A percentile compares a stretch with the other conserved stretches of the same genome.
Evolutionary conservation across 1,140 invertebrate genomes (phyloP).

Genomic region (Trichonephila inaurata): DNA sequence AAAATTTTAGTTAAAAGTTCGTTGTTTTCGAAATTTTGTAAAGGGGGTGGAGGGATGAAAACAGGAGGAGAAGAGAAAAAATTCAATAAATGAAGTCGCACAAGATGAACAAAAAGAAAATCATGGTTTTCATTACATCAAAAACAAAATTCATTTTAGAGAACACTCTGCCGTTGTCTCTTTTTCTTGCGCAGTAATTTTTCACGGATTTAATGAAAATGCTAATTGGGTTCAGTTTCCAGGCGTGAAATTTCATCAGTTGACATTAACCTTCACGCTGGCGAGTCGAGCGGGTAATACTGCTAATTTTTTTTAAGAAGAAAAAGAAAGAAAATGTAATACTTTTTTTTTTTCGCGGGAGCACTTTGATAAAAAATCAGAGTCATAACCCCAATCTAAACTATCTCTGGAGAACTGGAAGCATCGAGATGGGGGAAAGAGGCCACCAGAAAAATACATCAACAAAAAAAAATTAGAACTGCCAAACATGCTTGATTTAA

Average conservation of each 20-base stretch:
- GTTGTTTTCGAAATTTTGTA: no score
- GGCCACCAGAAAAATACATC: slow-evolving; percentile 21
- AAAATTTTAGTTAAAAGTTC: no score
- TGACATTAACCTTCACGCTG: slow-evolving; percentile 14
- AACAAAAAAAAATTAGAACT: slow-evolving; percentile 23
- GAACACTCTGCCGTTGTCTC: not conserved
- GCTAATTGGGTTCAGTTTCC: slow-evolving; percentile 26
- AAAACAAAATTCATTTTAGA: not conserved
- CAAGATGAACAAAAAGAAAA: not conserved
- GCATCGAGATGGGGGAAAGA: not conserved
- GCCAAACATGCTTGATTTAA: slow-evolving; percentile 57
- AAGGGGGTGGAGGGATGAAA: no score
- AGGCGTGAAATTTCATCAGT: slow-evolving; percentile 40
- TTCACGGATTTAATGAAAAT: slow-evolving; percentile 35
- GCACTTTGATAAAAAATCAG: slow-evolving; percentile 20
- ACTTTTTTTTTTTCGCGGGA: slow-evolving; percentile 19
- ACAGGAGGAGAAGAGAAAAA: no score
- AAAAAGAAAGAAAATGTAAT: not conserved
- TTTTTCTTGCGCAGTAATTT: not conserved
- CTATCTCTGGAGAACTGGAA: not conserved
- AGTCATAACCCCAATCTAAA: slow-evolving; percentile 38
- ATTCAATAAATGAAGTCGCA: not conserved
- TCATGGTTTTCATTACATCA: not conserved
- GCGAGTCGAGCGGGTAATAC: not conserved
- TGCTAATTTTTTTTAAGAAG: not conserved